These are phyloP conservation scores for Cichlasoma orientale DNA, from an alignment of 2,797 vertebrate genomes.

Conservation along the genomic window DNA sequence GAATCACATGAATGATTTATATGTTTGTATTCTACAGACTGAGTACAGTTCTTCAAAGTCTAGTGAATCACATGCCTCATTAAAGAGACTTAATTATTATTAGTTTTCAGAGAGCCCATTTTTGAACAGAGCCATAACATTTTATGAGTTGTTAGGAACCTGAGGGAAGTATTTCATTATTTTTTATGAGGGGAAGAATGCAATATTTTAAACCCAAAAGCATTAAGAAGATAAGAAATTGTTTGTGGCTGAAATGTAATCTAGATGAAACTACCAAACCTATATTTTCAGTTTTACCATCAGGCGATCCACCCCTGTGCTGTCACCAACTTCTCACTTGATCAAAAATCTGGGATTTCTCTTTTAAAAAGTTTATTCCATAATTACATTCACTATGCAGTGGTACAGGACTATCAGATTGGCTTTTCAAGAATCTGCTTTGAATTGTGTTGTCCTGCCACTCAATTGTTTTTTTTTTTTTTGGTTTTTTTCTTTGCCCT, in stretches of 20 bases:
- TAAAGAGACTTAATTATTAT: constrained; percentile 81
- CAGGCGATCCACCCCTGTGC: neutral
- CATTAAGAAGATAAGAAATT: constrained; percentile 25
- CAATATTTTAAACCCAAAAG: constrained; percentile 48
- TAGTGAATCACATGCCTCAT: constrained; percentile 73
- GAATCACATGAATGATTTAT: constrained; percentile 29
- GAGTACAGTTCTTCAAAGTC: constrained; percentile 44
- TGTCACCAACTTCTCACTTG: neutral
- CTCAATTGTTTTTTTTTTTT: constrained; percentile 62
- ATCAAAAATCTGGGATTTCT: neutral
- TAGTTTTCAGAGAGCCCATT: constrained; percentile 76
- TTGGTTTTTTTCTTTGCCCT: constrained; percentile 5
- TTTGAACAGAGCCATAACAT: constrained; percentile 73
- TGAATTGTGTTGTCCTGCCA: constrained; percentile 74
- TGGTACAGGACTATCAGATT: constrained; percentile 43
- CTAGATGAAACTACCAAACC: constrained; percentile 1
- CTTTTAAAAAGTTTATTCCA: constrained; percentile 1
- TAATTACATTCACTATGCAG: constrained; percentile 7
- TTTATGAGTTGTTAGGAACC: constrained; percentile 77
- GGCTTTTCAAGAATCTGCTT: constrained; percentile 48
- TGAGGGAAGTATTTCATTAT: constrained; percentile 60
- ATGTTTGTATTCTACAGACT: constrained; percentile 25
- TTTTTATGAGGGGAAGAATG: constrained; percentile 64
- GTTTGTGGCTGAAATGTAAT: neutral
- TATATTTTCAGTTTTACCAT: constrained; percentile 8